A percentile compares a stretch with the other conserved stretches of the same genome.
Conservation (phyloP, 2,797 vertebrate species). For the Falco cherrug region DNA sequence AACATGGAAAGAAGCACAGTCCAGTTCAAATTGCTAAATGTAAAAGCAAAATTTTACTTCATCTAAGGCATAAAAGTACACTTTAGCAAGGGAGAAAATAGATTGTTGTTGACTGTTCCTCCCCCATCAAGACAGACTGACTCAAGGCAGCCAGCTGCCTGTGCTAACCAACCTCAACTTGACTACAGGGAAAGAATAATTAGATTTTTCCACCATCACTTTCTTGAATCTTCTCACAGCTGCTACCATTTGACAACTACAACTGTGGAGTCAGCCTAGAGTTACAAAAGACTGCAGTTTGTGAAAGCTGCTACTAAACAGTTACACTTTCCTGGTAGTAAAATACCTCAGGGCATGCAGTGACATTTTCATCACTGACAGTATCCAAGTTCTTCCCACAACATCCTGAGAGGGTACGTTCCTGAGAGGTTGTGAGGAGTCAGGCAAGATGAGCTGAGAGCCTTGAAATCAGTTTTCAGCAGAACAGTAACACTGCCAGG, state of each 20-base stretch:
- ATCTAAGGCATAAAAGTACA: background rate
- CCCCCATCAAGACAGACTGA: background rate
- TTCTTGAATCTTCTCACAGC: background rate
- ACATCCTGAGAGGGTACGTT: background rate
- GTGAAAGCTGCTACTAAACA: background rate
- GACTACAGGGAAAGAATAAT: background rate
- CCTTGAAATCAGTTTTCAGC: background rate
- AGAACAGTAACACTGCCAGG: background rate
- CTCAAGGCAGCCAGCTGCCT: background rate
- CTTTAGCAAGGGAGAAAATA: background rate
- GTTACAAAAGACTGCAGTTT: background rate
- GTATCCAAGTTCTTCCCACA: background rate
- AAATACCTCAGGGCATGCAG: background rate
- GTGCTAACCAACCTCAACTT: background rate
- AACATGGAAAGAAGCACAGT: background rate
- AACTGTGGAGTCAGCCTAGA: background rate
- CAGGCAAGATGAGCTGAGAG: background rate
- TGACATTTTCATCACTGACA: background rate
- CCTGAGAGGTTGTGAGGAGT: background rate
- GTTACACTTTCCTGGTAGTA: background rate
- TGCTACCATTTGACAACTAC: background rate
- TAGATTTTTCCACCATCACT: background rate
- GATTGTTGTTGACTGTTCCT: background rate
- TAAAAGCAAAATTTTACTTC: background rate
- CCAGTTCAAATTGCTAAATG: background rate